Evolutionary conservation across 2,113 vertebrate species (phyloP).

Genomic region (Neolamprologus hecqui): DNA sequence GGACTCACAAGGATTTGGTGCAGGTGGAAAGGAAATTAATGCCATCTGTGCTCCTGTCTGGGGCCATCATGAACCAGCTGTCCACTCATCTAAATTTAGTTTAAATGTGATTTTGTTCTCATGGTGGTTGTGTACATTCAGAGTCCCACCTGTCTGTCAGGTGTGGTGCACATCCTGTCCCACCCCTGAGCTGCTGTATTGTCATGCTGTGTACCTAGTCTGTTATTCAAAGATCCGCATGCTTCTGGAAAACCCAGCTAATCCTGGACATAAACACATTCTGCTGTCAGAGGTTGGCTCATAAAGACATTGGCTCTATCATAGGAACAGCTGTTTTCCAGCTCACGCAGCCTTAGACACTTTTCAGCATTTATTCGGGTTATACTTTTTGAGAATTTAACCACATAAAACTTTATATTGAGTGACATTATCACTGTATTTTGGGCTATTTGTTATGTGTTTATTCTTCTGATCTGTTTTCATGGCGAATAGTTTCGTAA

Average conservation of each 20-base stretch:
- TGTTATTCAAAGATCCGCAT: constrained; percentile 1
- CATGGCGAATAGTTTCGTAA: fast-evolving
- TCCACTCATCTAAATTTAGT: background rate
- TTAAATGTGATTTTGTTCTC: background rate
- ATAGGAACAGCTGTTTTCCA: background rate
- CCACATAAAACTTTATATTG: background rate
- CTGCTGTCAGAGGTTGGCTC: background rate
- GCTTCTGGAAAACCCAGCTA: constrained; percentile 25
- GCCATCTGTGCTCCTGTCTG: constrained; percentile 29
- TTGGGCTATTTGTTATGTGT: background rate
- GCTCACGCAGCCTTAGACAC: background rate
- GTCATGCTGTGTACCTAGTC: constrained; percentile 40
- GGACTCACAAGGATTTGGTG: background rate
- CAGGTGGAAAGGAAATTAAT: constrained; percentile 13
- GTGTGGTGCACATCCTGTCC: background rate
- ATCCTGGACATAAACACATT: constrained; percentile 30
- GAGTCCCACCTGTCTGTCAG: constrained; percentile 16
- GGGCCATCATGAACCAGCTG: constrained; percentile 1
- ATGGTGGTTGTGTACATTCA: background rate
- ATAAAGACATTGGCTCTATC: background rate
- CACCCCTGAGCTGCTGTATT: background rate
- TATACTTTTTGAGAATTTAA: background rate
- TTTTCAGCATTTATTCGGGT: background rate
- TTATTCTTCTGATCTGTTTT: background rate
- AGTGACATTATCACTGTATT: background rate